phyloP scores from a whole-genome alignment of 2,888 invertebrate species.

The Diarsia brunnea region DNA sequence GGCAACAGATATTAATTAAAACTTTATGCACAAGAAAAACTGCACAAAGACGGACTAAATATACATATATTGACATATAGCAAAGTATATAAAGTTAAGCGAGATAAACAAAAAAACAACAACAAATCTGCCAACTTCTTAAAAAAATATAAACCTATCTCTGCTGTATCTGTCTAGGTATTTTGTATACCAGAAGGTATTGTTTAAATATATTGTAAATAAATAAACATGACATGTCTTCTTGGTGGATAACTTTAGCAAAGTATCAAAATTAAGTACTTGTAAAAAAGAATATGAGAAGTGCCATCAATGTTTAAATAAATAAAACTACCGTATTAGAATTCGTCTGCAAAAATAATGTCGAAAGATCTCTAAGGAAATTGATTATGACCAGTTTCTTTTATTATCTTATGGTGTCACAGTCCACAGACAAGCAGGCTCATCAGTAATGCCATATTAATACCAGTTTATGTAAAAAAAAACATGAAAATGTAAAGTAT shows the following conservation, averaged over 20 bases:
- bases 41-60: too few relatives aligned
- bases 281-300: not conserved
- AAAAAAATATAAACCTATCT: too few relatives aligned
- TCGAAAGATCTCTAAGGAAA: not conserved
- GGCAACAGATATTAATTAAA: not conserved
- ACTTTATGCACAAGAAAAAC: too few relatives aligned
- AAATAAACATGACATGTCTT: not conserved
- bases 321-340: not conserved
- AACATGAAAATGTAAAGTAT: not conserved
- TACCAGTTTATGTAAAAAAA: constrained; percentile 17
- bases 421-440: constrained; percentile 16
- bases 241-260: not conserved
- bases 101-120: too few relatives aligned
- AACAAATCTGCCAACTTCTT: too few relatives aligned
- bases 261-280: not conserved
- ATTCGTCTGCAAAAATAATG: not conserved
- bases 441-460: constrained; percentile 5
- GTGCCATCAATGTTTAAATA: not conserved
- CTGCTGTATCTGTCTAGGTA: too few relatives aligned
- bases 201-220: too few relatives aligned
- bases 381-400: not conserved
- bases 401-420: not conserved
- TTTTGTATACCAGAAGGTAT: too few relatives aligned
- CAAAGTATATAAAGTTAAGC: too few relatives aligned
- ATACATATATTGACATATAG: too few relatives aligned